Evolutionary conservation across 1,140 invertebrate species (phyloP), one percentile per base, ranked within the genome.

Genomic region (Micrasema longulum): DNA sequence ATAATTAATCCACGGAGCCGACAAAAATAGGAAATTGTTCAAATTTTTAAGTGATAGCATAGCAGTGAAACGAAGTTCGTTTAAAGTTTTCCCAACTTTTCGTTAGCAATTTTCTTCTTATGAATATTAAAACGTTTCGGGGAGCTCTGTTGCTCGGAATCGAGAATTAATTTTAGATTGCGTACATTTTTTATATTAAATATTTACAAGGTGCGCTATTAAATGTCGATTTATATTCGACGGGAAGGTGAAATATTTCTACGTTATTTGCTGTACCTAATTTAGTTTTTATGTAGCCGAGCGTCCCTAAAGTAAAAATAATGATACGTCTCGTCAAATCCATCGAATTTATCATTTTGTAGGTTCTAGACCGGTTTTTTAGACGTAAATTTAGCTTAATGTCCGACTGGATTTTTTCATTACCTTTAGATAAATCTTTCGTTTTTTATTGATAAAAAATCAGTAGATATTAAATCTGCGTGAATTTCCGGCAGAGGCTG

Each of bases 101-200:
- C 18, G 31, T 14, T 47, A 1, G 64, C 64, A 68, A 31, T 68
- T 68, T 68, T 53, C 36, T 43, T 26, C 66, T 55, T 68, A 68
- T 68, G 66, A 68, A 68, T 68, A 68, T 55, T 68, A 55, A 68
- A 68, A 53, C 35, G n/a, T 48, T 67, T 47, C 48, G 11, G 50
- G 23, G 23, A 20, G 48, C 48, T 41, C 23, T 66, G 52, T 48
- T 35, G 45, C n/a, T 12, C 47, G 3, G 38, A 57, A 45, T 41
- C 38, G 36, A 31, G 48, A 68, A 68, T 57, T 68, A 68, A 68
- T 68, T 55, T 68, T 22, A 16, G 26, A 50, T 52, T 64, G 43
- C 12, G 38, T 45, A 38, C 55, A 60, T 60, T 60, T 60, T 53
- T 60, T 18, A 52, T 41, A 41, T 60, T 20, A 60, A 60, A 43